Base-by-base conservation (phyloP, 2,113 vertebrate species). In the Dipodomys spectabilis region DNA sequence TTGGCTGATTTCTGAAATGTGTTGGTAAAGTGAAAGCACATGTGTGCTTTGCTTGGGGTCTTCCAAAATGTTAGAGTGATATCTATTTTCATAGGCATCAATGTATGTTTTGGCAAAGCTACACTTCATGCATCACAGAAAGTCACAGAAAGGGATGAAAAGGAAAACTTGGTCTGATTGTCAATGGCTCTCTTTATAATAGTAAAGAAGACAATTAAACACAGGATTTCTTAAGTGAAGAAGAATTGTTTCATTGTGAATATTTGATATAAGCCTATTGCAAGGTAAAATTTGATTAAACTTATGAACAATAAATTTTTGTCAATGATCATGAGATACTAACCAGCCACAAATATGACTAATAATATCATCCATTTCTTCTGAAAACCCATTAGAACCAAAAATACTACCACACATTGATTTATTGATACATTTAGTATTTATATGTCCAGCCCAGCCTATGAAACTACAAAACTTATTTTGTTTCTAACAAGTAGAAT, bases 331-430 rank as follows among this genome's bases (percentile, higher is more conserved):
- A 20, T 9, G 13, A 57, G 19, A 64, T 86, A 89, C 39, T 85
- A 74, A 30, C 4, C 27, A 77, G 44, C 90, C 84, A 86, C 39
- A 93, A 78, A 68, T 67, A 88, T 45, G 88, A 16, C 23, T 81
- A 19, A 72, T 75, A 86, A 75, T 32, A 32, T 68, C 60, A 90
- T 12, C 15, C 9, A 44, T 72, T 87, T 84, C 39, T 73, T 88
- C 8, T 44, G 25, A 87, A 87, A 92, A 39, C 4, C 12, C 32
- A 28, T 0, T 89, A 72, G 3, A 74, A 80, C 45, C 81, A 68
- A 88, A 88, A 82, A 16, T 25, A 65, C 78, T 53, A 67, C n/a
- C 71, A 30, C 49, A 27, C 9, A 53, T 27, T 71, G 23, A 20
- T 6, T 72, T 27, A n/a, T 12, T 45, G 30, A 83, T 27, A 7